Conservation (phyloP, 1,140 invertebrate species). For the Hylyphantes graminicola region DNA sequence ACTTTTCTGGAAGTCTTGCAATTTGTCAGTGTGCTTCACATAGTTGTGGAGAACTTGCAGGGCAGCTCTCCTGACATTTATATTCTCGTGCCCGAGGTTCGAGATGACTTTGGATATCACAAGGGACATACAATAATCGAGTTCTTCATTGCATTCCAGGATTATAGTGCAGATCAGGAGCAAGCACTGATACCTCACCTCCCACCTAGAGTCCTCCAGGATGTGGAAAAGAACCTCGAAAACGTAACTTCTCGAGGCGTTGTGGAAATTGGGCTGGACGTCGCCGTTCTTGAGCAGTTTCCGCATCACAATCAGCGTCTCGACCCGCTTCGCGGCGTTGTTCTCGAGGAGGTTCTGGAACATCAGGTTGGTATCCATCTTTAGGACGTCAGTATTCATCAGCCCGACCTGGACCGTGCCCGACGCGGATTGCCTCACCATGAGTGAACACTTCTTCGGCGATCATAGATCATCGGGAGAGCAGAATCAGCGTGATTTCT, state of each 20-base stretch:
- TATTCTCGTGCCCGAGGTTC: slow-evolving; percentile 61
- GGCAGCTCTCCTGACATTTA: slow-evolving; percentile 51
- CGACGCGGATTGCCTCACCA: slow-evolving; percentile 35
- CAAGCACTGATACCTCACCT: slow-evolving; percentile 60
- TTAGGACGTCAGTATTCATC: slow-evolving; percentile 17
- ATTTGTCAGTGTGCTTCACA: slow-evolving; percentile 63
- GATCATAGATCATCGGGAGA: slow-evolving; percentile 5
- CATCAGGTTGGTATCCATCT: slow-evolving; percentile 55
- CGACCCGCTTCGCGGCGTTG: slow-evolving; percentile 55
- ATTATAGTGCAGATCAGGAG: slow-evolving; percentile 49
- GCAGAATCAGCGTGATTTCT: background rate
- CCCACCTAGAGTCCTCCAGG: slow-evolving; percentile 57
- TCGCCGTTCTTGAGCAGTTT: slow-evolving; percentile 38
- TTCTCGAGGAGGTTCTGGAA: slow-evolving; percentile 57
- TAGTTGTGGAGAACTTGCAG: slow-evolving; percentile 62
- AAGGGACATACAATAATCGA: slow-evolving; percentile 50
- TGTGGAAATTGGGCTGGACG: slow-evolving; percentile 28
- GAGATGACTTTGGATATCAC: slow-evolving; percentile 45
- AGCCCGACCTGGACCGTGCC: slow-evolving; percentile 36
- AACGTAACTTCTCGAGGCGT: slow-evolving; percentile 18
- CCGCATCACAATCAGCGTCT: slow-evolving; percentile 48
- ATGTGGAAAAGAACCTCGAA: slow-evolving; percentile 53
- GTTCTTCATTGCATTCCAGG: slow-evolving; percentile 34
- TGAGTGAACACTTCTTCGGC: slow-evolving; percentile 8
- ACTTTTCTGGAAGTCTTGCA: slow-evolving; percentile 60